Evolutionary conservation across 2,888 invertebrate genomes (phyloP).

Genomic region (Belgica antarctica): DNA sequence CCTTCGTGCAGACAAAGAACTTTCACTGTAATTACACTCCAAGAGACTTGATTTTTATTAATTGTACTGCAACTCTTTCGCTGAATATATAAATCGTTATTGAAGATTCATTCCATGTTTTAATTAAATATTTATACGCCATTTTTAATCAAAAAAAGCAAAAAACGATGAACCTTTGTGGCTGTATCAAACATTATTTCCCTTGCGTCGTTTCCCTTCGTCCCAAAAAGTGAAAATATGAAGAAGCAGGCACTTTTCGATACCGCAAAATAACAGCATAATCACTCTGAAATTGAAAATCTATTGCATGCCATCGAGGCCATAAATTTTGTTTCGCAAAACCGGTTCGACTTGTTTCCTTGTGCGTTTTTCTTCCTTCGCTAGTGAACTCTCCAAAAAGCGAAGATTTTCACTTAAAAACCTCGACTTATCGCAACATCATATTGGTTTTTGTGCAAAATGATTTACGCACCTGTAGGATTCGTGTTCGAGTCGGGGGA

Average conservation of each 20-base stretch:
- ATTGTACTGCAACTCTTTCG: constrained; percentile 11
- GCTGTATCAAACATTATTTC: not conserved
- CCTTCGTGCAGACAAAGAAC: not conserved
- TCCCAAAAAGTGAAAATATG: not conserved
- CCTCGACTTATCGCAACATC: not conserved
- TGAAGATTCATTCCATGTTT: constrained; percentile 1
- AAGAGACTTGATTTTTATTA: not conserved
- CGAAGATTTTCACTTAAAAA: not conserved
- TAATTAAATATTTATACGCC: constrained; percentile 15
- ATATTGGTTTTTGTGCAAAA: constrained; percentile 10
- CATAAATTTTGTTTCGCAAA: constrained; percentile 28
- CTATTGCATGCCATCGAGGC: constrained; percentile 34
- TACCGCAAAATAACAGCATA: not conserved
- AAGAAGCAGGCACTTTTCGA: not conserved
- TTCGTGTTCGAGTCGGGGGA: not conserved
- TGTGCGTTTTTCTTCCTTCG: not conserved
- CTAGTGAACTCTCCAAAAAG: not conserved
- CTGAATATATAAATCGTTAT: constrained; percentile 3
- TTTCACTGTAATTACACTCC: not conserved
- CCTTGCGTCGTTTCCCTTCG: not conserved
- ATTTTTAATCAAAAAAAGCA: not conserved
- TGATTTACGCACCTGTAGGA: constrained; percentile 42
- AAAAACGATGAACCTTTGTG: not conserved
- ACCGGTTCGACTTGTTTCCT: constrained; percentile 36
- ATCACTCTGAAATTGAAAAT: constrained; percentile 26